These are phyloP conservation scores for Numida meleagris DNA, from an alignment of 2,113 vertebrate species.

Conservation along the genomic window DNA sequence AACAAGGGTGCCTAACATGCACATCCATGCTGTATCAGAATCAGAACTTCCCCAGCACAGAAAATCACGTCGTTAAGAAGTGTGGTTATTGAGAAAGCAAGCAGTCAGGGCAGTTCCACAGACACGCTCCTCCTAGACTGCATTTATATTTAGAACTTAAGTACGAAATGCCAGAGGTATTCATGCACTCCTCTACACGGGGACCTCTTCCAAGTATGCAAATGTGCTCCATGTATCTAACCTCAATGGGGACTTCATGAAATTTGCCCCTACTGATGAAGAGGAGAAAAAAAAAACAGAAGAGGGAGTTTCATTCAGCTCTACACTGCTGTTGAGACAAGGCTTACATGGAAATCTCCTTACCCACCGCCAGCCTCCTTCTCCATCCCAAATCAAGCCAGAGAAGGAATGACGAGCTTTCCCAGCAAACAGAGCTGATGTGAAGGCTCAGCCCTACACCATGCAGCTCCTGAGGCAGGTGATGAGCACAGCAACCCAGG, in stretches of 20 bases:
- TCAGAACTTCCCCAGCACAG: constrained; percentile 11
- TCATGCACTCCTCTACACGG: constrained; percentile 24
- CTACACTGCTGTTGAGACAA: neutral
- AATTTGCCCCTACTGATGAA: constrained; percentile 21
- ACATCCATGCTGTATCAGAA: constrained; percentile 20
- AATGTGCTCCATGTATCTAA: constrained; percentile 6
- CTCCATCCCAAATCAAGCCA: neutral
- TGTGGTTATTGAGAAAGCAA: neutral
- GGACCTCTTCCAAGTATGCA: constrained; percentile 57
- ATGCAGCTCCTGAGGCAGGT: neutral
- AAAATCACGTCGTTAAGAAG: constrained; percentile 37
- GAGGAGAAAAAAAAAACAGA: neutral
- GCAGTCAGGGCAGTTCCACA: neutral
- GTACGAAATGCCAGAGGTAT: constrained; percentile 51
- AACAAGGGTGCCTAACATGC: neutral
- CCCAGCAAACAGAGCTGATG: neutral
- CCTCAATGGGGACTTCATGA: constrained; percentile 27
- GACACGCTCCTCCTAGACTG: constrained; percentile 40
- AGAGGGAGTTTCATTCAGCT: neutral
- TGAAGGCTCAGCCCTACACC: neutral
- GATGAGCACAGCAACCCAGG: neutral
- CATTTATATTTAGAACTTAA: constrained; percentile 56
- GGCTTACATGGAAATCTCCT: neutral
- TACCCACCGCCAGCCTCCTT: neutral
- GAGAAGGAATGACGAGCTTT: neutral